A percentile compares a stretch with the other conserved stretches of the same genome.
Evolutionary conservation across 2,888 invertebrate species (phyloP).

Genomic region (Nomada fucata): DNA sequence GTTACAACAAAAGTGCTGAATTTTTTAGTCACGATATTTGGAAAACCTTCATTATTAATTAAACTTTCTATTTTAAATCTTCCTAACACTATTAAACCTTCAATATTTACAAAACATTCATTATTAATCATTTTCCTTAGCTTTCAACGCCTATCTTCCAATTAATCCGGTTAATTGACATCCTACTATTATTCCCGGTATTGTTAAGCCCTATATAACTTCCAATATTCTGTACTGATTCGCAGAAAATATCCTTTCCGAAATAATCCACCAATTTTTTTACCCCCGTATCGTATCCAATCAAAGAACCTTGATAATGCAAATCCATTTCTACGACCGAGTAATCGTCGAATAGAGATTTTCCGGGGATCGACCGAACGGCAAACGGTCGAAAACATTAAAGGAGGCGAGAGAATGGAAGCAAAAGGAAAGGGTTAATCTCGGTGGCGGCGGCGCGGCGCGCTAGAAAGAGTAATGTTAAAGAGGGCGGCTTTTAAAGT

Average conservation of each 20-base stretch:
- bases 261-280: not conserved
- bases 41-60: too few species aligned
- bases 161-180: too few species aligned
- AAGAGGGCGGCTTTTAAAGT: slow-evolving; percentile 52
- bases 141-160: too few species aligned
- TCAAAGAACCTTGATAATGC: slow-evolving; percentile 34
- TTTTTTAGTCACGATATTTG: too few species aligned
- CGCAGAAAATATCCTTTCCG: not conserved
- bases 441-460: slow-evolving; percentile 22
- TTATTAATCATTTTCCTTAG: too few species aligned
- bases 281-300: not conserved
- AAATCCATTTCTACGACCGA: slow-evolving; percentile 23
- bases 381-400: not conserved
- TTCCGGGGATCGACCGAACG: not conserved
- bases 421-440: slow-evolving; percentile 31
- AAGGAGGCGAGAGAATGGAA: not conserved
- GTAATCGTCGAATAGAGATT: slow-evolving; percentile 6
- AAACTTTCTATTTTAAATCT: too few species aligned
- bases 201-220: too few species aligned
- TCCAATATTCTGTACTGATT: not conserved
- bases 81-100: too few species aligned
- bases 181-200: not conserved
- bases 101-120: too few species aligned
- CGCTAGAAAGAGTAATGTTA: slow-evolving; percentile 17
- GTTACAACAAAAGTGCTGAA: too few species aligned